Conservation (phyloP, 2,797 vertebrate species). For the Peromyscus melanophrys region DNA sequence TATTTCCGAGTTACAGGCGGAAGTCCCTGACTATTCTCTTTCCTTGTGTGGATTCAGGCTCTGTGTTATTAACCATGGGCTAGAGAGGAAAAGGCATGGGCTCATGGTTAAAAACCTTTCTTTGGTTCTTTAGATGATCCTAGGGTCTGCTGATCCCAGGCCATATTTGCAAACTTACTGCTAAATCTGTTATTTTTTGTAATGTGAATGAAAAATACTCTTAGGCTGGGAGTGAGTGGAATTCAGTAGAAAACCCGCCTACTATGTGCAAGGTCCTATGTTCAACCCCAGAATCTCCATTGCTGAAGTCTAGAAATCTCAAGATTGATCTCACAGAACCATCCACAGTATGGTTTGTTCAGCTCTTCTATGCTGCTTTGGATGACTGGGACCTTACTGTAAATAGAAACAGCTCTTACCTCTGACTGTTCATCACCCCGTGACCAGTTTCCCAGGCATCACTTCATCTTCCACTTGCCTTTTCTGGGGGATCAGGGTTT, state of each 20-base stretch:
- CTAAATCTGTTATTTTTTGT: conserved; percentile 6
- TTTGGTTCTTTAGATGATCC: not conserved
- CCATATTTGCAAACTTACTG: not conserved
- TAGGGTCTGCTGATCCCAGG: not conserved
- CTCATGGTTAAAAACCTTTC: not conserved
- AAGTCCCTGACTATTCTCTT: not conserved
- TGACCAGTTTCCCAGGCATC: not conserved
- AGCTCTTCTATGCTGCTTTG: not conserved
- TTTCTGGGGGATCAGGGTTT: not conserved
- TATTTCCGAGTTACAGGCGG: not conserved
- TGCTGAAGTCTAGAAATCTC: not conserved
- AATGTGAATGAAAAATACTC: not conserved
- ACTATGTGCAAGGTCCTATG: not conserved
- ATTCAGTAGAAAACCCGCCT: not conserved
- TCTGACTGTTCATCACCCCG: not conserved
- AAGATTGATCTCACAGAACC: no score
- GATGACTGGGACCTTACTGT: not conserved
- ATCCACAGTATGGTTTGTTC: not conserved
- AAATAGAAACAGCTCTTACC: not conserved
- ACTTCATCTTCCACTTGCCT: not conserved
- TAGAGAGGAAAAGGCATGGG: not conserved
- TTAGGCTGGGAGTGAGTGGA: not conserved
- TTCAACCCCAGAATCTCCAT: not conserved
- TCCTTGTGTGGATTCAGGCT: not conserved
- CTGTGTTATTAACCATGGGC: not conserved